Percentiles rank a stretch among this genome's conserved stretches.
Conservation (phyloP, 2,797 vertebrate species). For the Esox masquinongy region DNA sequence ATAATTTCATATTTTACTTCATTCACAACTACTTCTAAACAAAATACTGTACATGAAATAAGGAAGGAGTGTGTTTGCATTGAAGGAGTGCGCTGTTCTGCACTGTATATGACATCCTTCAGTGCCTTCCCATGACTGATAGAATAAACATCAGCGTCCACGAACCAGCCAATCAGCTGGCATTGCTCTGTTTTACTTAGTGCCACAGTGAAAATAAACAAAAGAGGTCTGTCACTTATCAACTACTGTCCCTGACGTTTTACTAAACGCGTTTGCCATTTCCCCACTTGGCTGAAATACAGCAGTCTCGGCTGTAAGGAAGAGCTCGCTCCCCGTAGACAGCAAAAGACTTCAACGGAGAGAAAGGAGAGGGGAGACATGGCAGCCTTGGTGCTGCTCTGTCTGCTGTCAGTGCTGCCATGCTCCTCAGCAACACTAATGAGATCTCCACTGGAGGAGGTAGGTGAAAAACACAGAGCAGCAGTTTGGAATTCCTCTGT, state of each 20-base stretch:
- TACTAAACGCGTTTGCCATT: conserved; percentile 52
- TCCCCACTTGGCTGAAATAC: conserved; percentile 27
- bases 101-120: conserved; percentile 1
- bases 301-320: conserved; percentile 38
- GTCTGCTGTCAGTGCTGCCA: conserved; percentile 60
- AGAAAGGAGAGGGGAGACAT: conserved; percentile 57
- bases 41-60: neutral
- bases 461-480: conserved; percentile 60
- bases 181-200: conserved; percentile 14
- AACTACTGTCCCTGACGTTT: conserved; percentile 66
- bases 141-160: conserved; percentile 31
- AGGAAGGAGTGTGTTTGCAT: neutral
- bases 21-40: neutral
- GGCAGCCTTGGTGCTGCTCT: conserved; percentile 57
- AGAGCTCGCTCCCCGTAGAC: too few relatives aligned
- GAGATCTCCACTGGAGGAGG: conserved; percentile 67
- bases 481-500: conserved; percentile 43
- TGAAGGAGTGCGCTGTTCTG: neutral
- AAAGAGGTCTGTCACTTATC: conserved; percentile 42
- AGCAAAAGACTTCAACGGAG: neutral
- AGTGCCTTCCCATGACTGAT: conserved; percentile 18
- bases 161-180: conserved; percentile 39
- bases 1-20: neutral
- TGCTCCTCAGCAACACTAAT: conserved; percentile 48
- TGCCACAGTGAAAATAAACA: conserved; percentile 8